Evolutionary conservation across 2,113 vertebrate genomes (phyloP).

Genomic region (Acrocephalus arundinaceus): DNA sequence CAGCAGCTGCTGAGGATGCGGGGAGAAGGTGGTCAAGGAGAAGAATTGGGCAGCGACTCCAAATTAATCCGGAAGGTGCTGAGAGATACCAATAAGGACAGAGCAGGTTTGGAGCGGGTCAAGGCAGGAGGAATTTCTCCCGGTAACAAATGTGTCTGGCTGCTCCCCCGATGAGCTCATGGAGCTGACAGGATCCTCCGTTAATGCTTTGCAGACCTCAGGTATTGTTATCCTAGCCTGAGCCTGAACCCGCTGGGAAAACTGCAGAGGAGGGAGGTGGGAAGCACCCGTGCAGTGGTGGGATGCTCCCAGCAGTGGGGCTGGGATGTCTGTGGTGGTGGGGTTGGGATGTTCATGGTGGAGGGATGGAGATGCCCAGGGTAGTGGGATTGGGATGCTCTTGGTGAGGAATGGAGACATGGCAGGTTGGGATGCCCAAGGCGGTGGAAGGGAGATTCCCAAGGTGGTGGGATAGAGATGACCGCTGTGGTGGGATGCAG

Average conservation of each 20-base stretch:
- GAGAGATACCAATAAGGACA: constrained; percentile 62
- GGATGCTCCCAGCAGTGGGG: background rate
- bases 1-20: background rate
- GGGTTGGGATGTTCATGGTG: fast-evolving
- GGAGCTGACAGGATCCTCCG: constrained; percentile 72
- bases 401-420: background rate
- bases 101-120: constrained; percentile 23
- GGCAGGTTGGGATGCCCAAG: fast-evolving
- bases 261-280: constrained; percentile 54
- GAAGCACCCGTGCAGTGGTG: background rate
- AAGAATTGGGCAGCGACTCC: constrained; percentile 15
- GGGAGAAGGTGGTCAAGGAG: background rate
- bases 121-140: constrained; percentile 43
- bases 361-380: fast-evolving
- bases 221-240: constrained; percentile 69
- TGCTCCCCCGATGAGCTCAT: constrained; percentile 71
- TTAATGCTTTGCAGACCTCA: constrained; percentile 75
- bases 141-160: constrained; percentile 66
- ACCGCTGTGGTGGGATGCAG: fast-evolving
- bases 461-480: fast-evolving
- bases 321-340: fast-evolving
- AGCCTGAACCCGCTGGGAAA: constrained; percentile 71
- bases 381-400: background rate
- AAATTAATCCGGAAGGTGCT: constrained; percentile 56
- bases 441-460: no score